These are phyloP conservation scores for Ara ararauna DNA, from an alignment of 2,797 vertebrate genomes.

Conservation along the genomic window DNA sequence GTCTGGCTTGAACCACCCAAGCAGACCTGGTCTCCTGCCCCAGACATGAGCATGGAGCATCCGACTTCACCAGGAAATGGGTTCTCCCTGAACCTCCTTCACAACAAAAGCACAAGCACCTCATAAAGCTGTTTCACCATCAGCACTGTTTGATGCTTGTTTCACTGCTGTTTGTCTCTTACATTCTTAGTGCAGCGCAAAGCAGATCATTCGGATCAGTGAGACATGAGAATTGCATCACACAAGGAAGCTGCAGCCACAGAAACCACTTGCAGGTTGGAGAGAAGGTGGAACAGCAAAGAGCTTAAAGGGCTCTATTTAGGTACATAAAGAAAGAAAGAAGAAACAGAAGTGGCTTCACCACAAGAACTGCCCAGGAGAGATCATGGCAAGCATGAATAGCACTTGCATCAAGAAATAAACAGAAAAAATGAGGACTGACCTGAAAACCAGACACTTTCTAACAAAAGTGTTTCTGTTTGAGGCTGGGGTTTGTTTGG, in stretches of 20 bases:
- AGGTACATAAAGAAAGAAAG: neutral
- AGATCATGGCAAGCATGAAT: neutral
- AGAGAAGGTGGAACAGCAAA: neutral
- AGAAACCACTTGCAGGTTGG: neutral
- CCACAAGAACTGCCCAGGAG: neutral
- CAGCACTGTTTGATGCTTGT: neutral
- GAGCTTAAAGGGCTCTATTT: neutral
- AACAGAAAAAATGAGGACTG: neutral
- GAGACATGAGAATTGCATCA: neutral
- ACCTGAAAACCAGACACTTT: neutral
- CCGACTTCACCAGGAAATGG: neutral
- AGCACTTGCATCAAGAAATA: neutral
- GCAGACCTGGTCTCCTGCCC: neutral
- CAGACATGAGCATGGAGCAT: neutral
- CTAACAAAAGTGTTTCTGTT: neutral
- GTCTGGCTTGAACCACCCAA: neutral
- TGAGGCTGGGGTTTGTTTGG: neutral
- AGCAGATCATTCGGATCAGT: neutral
- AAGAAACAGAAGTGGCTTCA: neutral
- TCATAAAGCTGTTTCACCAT: neutral
- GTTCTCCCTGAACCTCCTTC: neutral
- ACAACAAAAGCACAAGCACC: neutral
- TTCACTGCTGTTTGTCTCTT: neutral
- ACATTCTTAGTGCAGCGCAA: neutral
- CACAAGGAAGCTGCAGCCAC: neutral